phyloP scores from a whole-genome alignment of 1,140 invertebrate genomes.

The Pogonognathellus flavescens region DNA sequence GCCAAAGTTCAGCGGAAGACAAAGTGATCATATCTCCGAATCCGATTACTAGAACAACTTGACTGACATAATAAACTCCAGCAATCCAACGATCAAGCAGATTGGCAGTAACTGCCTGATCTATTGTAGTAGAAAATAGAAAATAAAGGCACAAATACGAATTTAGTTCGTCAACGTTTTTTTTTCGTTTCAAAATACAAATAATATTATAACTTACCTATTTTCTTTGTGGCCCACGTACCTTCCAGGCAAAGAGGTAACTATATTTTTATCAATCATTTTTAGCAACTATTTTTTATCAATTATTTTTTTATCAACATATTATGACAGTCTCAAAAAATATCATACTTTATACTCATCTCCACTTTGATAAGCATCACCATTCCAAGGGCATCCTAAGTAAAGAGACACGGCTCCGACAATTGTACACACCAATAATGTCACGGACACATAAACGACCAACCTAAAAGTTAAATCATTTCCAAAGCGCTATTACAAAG shows the following conservation, averaged over 20 bases:
- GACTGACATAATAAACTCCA: conserved; percentile 61
- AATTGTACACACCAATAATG: conserved; percentile 52
- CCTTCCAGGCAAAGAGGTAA: conserved; percentile 50
- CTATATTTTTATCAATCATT: too few relatives aligned
- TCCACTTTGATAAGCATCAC: conserved; percentile 32
- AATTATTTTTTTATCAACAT: too few relatives aligned
- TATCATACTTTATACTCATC: conserved; percentile 52
- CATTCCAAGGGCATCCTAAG: conserved; percentile 57
- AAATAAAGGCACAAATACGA: too few relatives aligned
- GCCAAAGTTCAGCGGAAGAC: conserved; percentile 1
- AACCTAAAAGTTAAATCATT: conserved; percentile 19
- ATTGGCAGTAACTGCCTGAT: background rate
- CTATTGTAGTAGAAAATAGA: background rate
- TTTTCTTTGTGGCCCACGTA: conserved; percentile 35
- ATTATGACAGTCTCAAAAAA: too few relatives aligned
- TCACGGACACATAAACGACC: conserved; percentile 51
- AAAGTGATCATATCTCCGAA: conserved; percentile 62
- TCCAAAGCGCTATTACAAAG: too few relatives aligned
- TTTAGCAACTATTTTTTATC: too few relatives aligned
- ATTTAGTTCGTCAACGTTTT: too few relatives aligned
- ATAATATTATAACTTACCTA: background rate
- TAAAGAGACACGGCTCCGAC: conserved; percentile 32
- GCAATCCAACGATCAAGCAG: conserved; percentile 53
- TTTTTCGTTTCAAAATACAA: background rate
- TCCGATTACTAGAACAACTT: conserved; percentile 63